phyloP scores from a whole-genome alignment of 2,113 vertebrate genomes.

The Cyprinodon tularosa region DNA sequence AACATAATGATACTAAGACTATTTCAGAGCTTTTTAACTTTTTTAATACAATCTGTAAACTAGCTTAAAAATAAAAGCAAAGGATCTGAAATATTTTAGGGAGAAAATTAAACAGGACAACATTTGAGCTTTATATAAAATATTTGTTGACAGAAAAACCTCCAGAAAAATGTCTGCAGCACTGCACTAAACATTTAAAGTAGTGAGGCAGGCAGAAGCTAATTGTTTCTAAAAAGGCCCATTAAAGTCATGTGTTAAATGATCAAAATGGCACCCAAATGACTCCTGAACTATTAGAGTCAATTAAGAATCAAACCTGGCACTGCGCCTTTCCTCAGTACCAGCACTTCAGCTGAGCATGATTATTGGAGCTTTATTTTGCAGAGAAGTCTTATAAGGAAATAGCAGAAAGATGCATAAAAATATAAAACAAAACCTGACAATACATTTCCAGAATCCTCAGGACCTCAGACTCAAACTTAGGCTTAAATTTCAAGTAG shows the following conservation, averaged over 20 bases:
- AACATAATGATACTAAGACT: background rate
- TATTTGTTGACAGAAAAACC: background rate
- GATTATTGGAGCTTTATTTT: background rate
- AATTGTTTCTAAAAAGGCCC: background rate
- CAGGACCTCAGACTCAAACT: background rate
- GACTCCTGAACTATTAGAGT: background rate
- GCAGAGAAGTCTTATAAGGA: background rate
- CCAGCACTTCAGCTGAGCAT: background rate
- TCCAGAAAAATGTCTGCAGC: background rate
- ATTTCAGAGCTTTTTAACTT: background rate
- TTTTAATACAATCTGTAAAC: background rate
- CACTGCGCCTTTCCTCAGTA: background rate
- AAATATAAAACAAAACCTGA: background rate
- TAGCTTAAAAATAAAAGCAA: background rate
- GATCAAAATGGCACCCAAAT: background rate
- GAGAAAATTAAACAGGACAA: background rate
- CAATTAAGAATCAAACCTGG: background rate
- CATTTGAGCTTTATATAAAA: background rate
- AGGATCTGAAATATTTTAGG: background rate
- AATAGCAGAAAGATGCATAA: background rate
- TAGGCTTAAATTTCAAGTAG: background rate
- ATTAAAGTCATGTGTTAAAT: background rate
- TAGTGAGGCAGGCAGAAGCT: background rate
- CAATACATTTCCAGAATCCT: background rate
- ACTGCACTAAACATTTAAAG: background rate